These are phyloP conservation scores for Volucella inanis DNA, from an alignment of 2,888 invertebrate species.

Conservation along the genomic window DNA sequence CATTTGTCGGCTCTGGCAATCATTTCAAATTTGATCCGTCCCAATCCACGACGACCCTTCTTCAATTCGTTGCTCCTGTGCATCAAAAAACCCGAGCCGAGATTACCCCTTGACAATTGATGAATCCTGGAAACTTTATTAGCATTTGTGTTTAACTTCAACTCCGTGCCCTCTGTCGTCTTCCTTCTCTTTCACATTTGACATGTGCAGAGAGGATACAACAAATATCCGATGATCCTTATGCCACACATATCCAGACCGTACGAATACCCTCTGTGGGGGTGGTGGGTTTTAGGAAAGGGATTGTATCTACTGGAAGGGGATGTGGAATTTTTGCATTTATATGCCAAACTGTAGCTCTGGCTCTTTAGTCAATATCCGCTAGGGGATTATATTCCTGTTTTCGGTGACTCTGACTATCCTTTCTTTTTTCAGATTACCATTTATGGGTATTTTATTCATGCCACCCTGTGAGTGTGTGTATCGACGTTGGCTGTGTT, in stretches of 20 bases:
- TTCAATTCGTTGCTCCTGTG: neutral
- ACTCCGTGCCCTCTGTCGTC: neutral
- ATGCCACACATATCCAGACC: slow-evolving; percentile 57
- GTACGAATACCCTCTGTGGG: neutral
- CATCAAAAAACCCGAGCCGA: slow-evolving; percentile 17
- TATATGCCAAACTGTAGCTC: slow-evolving; percentile 71
- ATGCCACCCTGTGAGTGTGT: slow-evolving; percentile 38
- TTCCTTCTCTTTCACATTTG: neutral
- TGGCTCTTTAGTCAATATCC: slow-evolving; percentile 71
- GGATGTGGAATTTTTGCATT: slow-evolving; percentile 65
- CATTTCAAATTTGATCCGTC: slow-evolving; percentile 70
- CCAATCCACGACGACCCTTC: slow-evolving; percentile 41
- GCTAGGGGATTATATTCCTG: slow-evolving; percentile 67
- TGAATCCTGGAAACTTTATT: slow-evolving; percentile 74
- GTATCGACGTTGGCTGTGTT: neutral
- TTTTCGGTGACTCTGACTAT: slow-evolving; percentile 47
- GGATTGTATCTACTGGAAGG: neutral
- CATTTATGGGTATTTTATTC: slow-evolving; percentile 57
- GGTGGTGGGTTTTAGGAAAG: neutral
- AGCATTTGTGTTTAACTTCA: slow-evolving; percentile 63
- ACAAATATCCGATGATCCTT: slow-evolving; percentile 70
- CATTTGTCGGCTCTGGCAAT: slow-evolving; percentile 70
- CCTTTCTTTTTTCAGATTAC: slow-evolving; percentile 26
- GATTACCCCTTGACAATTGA: slow-evolving; percentile 71
- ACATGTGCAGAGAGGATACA: slow-evolving; percentile 7